Conservation (phyloP, 1,140 invertebrate genomes). For the Papilio aristodemus region DNA sequence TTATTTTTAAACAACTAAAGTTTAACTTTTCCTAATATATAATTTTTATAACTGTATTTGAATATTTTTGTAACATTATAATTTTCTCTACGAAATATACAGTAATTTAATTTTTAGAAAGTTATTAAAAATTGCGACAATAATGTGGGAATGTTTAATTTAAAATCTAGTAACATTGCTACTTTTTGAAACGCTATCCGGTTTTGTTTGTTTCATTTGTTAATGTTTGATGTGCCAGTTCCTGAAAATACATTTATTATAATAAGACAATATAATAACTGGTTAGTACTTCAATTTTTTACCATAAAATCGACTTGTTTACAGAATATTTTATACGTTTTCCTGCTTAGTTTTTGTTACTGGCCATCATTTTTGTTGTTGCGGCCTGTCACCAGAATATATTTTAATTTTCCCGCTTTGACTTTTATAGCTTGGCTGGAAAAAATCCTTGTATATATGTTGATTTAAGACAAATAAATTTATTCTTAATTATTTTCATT, state of each 20-base stretch:
- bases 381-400: constrained; percentile 46
- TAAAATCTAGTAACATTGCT: constrained; percentile 11
- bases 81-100: too few species aligned
- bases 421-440: constrained; percentile 45
- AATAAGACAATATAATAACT: constrained; percentile 38
- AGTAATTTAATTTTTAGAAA: too few species aligned
- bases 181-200: constrained; percentile 36
- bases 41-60: too few species aligned
- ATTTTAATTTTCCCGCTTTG: constrained; percentile 38
- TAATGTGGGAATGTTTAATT: neutral
- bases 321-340: constrained; percentile 32
- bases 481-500: constrained; percentile 15
- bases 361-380: constrained; percentile 51
- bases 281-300: constrained; percentile 34
- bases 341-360: constrained; percentile 40
- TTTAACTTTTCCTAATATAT: too few species aligned
- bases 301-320: constrained; percentile 33
- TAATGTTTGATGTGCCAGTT: constrained; percentile 63
- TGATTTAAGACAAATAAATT: constrained; percentile 29
- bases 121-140: too few species aligned
- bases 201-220: constrained; percentile 60
- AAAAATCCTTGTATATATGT: neutral
- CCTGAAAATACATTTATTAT: constrained; percentile 41
- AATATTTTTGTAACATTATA: too few species aligned
- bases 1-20: too few species aligned